A percentile compares a stretch with the other conserved stretches of the same genome.
Evolutionary conservation across 2,888 invertebrate genomes (phyloP).

Genomic region (Xestia c-nigrum): DNA sequence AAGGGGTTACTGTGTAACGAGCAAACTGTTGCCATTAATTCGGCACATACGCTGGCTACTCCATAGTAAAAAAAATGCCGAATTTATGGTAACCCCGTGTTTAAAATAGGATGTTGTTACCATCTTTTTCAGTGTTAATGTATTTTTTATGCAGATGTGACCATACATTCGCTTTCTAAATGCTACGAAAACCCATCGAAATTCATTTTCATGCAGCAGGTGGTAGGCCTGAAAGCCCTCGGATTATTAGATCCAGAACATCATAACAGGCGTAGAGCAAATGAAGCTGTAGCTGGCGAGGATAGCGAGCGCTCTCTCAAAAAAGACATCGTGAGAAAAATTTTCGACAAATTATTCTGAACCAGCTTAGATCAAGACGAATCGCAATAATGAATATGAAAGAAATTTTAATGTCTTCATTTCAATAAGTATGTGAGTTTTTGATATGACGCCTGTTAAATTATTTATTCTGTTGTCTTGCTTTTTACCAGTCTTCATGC

Average conservation of each 20-base stretch:
- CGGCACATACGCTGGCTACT: background rate
- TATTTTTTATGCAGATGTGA: conserved; percentile 78
- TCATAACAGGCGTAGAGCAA: conserved; percentile 9
- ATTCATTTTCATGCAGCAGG: conserved; percentile 78
- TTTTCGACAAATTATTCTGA: conserved; percentile 45
- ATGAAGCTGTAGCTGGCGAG: background rate
- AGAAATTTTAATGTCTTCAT: background rate
- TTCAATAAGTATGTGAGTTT: background rate
- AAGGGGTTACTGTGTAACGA: background rate
- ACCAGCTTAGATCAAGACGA: background rate
- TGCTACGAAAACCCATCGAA: conserved; percentile 76
- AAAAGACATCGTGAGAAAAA: conserved; percentile 39
- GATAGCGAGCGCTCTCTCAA: conserved; percentile 10
- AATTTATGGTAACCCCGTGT: background rate
- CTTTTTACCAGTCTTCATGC: background rate
- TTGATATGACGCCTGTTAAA: background rate
- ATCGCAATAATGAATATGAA: background rate
- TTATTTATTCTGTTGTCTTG: background rate
- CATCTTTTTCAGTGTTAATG: conserved; percentile 7
- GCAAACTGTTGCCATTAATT: background rate
- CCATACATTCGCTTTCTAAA: conserved; percentile 75
- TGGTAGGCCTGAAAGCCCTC: conserved; percentile 80
- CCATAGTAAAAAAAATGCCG: background rate
- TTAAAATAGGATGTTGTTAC: too few species aligned
- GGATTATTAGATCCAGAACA: conserved; percentile 65